A percentile compares a stretch with the other conserved stretches of the same genome.
Evolutionary conservation across 1,140 invertebrate genomes (phyloP).

Genomic region (honey bee (Apis mellifera)): DNA sequence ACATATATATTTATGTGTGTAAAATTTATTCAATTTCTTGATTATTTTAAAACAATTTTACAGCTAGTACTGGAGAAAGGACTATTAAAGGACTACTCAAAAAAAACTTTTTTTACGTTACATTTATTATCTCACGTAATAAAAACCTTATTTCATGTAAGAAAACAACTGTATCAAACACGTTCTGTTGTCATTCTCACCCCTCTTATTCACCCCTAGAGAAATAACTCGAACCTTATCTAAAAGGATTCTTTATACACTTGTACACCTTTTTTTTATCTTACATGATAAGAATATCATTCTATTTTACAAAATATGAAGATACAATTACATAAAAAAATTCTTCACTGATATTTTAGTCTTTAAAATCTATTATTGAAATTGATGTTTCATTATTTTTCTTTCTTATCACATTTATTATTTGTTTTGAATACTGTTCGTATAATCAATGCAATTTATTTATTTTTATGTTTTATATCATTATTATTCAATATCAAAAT

Average conservation of each 20-base stretch:
- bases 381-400: too few species aligned
- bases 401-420: too few species aligned
- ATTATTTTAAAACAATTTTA: neutral
- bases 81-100: neutral
- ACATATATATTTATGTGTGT: too few species aligned
- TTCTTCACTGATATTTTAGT: neutral
- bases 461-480: too few species aligned
- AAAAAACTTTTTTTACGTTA: neutral
- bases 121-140: neutral
- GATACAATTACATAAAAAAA: too few species aligned
- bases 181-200: neutral
- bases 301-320: neutral
- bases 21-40: neutral
- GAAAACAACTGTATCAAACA: neutral
- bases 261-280: neutral
- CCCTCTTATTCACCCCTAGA: conserved; percentile 19
- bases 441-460: too few species aligned
- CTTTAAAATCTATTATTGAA: neutral
- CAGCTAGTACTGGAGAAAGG: neutral
- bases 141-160: neutral
- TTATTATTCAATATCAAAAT: too few species aligned
- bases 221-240: neutral
- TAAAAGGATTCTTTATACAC: conserved; percentile 1
- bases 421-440: too few species aligned
- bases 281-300: neutral